phyloP scores from a whole-genome alignment of 2,797 vertebrate species.

The Semotilus atromaculatus region DNA sequence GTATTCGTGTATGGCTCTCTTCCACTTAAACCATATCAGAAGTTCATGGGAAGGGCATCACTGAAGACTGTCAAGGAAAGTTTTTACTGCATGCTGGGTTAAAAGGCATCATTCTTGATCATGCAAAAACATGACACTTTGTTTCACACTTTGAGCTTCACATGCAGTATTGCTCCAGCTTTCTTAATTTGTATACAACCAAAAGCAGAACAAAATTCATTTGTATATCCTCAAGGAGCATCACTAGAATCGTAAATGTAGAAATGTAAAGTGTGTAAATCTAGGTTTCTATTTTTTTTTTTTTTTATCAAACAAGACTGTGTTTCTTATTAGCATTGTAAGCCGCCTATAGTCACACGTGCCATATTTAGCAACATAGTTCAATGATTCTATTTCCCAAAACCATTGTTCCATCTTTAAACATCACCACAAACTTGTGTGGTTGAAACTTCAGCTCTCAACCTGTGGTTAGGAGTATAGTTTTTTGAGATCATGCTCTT shows the following conservation, averaged over 20 bases:
- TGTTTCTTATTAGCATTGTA: too few relatives aligned
- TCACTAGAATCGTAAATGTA: background rate
- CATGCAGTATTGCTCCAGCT: background rate
- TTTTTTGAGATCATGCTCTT: background rate
- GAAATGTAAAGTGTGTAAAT: background rate
- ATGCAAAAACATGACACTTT: background rate
- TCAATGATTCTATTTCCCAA: too few relatives aligned
- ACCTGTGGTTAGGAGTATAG: too few relatives aligned
- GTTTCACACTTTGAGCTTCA: background rate
- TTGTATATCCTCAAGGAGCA: background rate
- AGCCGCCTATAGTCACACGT: too few relatives aligned
- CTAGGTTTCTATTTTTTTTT: background rate
- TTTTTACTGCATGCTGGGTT: constrained; percentile 1
- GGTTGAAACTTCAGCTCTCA: too few relatives aligned
- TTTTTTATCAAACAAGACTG: too few relatives aligned
- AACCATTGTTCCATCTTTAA: too few relatives aligned
- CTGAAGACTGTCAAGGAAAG: background rate
- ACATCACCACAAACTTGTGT: too few relatives aligned
- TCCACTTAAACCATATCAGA: background rate
- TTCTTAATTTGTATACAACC: background rate
- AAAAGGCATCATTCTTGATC: constrained; percentile 2
- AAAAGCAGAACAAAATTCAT: background rate
- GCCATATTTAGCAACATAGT: too few relatives aligned
- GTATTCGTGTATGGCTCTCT: background rate
- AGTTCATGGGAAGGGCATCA: constrained; percentile 42